Evolutionary conservation across 1,140 invertebrate genomes (phyloP).

Genomic region (Latrodectus geometricus): DNA sequence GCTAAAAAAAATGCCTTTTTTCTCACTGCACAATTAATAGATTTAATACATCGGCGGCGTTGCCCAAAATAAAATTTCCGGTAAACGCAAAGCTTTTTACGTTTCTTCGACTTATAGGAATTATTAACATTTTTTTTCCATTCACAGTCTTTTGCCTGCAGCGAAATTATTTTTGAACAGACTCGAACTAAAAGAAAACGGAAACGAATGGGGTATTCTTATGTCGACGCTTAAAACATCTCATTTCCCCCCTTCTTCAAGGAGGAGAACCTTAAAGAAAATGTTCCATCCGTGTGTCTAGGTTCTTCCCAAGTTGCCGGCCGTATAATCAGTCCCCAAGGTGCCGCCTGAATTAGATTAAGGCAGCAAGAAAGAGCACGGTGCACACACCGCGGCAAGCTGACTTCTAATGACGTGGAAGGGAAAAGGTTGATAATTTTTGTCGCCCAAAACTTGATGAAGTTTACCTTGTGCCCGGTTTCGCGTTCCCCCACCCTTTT

Average conservation of each 20-base stretch:
- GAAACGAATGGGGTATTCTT: conserved; percentile 8
- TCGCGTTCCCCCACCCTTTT: neutral
- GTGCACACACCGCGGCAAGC: neutral
- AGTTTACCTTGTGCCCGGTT: conserved; percentile 49
- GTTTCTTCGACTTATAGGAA: neutral
- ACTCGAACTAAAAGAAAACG: neutral
- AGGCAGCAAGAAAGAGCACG: neutral
- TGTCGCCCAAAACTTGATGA: conserved; percentile 57
- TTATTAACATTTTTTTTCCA: conserved; percentile 1
- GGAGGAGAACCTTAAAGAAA: conserved; percentile 8
- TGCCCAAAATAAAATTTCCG: conserved; percentile 28
- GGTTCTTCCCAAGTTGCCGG: conserved; percentile 1
- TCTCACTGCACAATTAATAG: too few species aligned
- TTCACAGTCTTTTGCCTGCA: neutral
- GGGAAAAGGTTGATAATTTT: conserved; percentile 53
- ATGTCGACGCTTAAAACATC: conserved; percentile 26
- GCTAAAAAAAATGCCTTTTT: too few species aligned
- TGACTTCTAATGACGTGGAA: conserved; percentile 48
- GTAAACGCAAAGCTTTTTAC: conserved; percentile 22
- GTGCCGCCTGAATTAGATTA: conserved; percentile 55
- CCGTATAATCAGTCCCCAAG: conserved; percentile 46
- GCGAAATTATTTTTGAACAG: conserved; percentile 1
- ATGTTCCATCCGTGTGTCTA: conserved; percentile 34
- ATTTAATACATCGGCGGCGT: too few species aligned
- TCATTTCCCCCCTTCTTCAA: conserved; percentile 40